Base-by-base conservation (phyloP, 1,140 invertebrate genomes). In the Ylistrum balloti region DNA sequence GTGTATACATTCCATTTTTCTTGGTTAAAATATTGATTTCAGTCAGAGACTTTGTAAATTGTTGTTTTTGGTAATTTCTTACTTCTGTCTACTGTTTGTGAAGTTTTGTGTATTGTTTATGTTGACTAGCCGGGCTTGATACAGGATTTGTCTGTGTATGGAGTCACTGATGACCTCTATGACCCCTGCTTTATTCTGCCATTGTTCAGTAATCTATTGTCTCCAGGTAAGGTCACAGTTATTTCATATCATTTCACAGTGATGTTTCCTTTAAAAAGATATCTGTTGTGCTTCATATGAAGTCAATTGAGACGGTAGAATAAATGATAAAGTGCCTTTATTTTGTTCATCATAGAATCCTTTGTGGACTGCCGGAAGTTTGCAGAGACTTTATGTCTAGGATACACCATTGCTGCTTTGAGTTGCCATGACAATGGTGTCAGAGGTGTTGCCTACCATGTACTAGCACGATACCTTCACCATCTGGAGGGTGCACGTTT, bases 161-260 rank as follows among this genome's bases (percentile, higher is more conserved):
- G 94, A 45, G 89, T 92, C 10, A 33, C 93, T 35, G 74, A 86
- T 22, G 94, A 94, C 13, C 95, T 97, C 38, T 98, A 98, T 92
- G 98, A 98, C 95, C 97, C 98, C 0, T 96, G 97, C 86, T 98
- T 98, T 95, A 96, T 98, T 90, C 96, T 98, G 88, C 97, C 98
- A 9, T 94, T 98, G 32, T 96, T 98, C 89, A 97, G 97, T 92
- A 97, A 97, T 91, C 95, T 98, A 28, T 94, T 98, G 74, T 96
- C 96, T 22, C 97, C 97, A 7, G 91, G 93, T 94, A 91, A 38
- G 41, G 41, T 45, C 9, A 45, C 1, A 17, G 9, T 45, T 45
- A 45, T 45, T 45, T 0, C 1, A 45, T 45, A n/a, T n/a, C n/a
- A n/a, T n/a, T n/a, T n/a, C n/a, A n/a, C n/a, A n/a, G n/a, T n/a